Evolutionary conservation across 2,113 vertebrate genomes (phyloP), one percentile per base, ranked within the genome.

Genomic region (Phoxinus phoxinus): DNA sequence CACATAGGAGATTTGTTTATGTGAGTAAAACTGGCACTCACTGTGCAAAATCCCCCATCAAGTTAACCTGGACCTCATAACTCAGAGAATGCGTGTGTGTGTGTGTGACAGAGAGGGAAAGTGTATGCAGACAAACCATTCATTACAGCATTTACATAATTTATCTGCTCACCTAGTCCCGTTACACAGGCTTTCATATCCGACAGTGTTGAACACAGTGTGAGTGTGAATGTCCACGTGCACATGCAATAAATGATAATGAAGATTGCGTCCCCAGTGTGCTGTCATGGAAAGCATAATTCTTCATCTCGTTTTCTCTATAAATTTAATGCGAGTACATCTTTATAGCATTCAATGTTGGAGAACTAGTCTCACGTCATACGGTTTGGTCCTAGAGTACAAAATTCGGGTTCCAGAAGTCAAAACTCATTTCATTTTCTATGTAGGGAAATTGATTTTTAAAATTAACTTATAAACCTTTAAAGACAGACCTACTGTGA

Each of bases 101-200:
- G 72, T 86, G 87, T 79, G 77, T 81, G 84, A 87, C 86, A 90
- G 90, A 89, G 86, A 87, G 90, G 19, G 90, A 88, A 88, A 91
- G 86, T 88, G 30, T 44, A 59, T 44, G 53, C 77, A 41, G 48
- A 51, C 67, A 83, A 86, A 59, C 77, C 51, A 86, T 86, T 81
- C 77, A 86, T 86, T 80, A 86, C 51, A 81, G 35, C 65, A 86
- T 86, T 81, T 86, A 17, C 84, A 86, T 86, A 86, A 86, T 86
- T 58, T 86, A 86, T 86, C 84, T 86, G 63, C 76, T 78, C 51
- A 71, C 75, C 46, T 27, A n/a, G 75, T 37, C 59, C 44, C 12
- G 65, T 72, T 72, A 44, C 37, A 53, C 65, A 44, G 35, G 67
- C 65, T 37, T 83, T 73, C 32, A 56, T 41, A 83, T 41, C 46